phyloP scores from a whole-genome alignment of 2,113 vertebrate species.

The Hystrix brachyura region DNA sequence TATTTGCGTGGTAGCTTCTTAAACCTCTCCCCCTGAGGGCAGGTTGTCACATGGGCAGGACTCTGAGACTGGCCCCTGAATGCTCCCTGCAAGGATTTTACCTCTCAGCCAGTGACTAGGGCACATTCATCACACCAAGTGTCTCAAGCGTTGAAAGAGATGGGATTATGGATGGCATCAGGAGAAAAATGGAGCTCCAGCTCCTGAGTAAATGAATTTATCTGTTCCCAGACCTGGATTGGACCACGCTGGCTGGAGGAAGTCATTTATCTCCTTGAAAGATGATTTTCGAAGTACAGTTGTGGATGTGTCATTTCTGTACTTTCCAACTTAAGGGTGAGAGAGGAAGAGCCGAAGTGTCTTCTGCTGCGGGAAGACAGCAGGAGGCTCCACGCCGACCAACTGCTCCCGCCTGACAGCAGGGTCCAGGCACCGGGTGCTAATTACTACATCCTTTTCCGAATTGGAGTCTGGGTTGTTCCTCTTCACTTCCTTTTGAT shows the following conservation, averaged over 20 bases:
- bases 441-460: slow-evolving; percentile 69
- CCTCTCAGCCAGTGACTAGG: background rate
- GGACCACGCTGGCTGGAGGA: slow-evolving; percentile 24
- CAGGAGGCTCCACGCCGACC: slow-evolving; percentile 53
- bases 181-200: slow-evolving; percentile 75
- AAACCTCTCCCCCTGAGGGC: background rate
- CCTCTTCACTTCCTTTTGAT: slow-evolving; percentile 83
- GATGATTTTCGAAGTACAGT: slow-evolving; percentile 77
- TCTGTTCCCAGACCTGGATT: slow-evolving; percentile 75
- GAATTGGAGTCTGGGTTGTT: slow-evolving; percentile 68
- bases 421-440: background rate
- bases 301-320: slow-evolving; percentile 61
- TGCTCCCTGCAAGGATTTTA: slow-evolving; percentile 21
- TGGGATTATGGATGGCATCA: slow-evolving; percentile 64
- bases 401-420: slow-evolving; percentile 49
- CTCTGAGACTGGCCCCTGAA: background rate
- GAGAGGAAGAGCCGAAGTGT: background rate
- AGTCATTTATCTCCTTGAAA: slow-evolving; percentile 83
- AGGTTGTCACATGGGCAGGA: background rate
- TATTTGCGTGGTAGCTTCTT: background rate
- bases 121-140: slow-evolving; percentile 54
- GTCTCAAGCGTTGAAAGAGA: slow-evolving; percentile 64
- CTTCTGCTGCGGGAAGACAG: slow-evolving; percentile 56
- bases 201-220: slow-evolving; percentile 74
- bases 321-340: background rate